phyloP scores from a whole-genome alignment of 1,140 invertebrate species.

The Bursaphelenchus mucronatus region DNA sequence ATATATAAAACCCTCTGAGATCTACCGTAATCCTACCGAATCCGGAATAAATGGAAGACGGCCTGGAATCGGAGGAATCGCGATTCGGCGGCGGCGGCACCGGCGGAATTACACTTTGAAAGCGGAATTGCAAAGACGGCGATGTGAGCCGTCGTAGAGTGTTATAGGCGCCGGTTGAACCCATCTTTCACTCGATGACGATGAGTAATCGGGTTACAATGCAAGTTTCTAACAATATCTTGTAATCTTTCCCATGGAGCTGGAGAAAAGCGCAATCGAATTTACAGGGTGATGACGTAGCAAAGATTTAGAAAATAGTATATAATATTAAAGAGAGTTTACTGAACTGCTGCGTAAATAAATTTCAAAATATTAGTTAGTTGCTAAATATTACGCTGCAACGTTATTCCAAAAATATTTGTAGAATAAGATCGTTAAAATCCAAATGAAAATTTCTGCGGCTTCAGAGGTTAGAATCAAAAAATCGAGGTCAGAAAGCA shows the following conservation, averaged over 20 bases:
- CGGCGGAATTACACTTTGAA: conserved; percentile 10
- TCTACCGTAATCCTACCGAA: too few relatives aligned
- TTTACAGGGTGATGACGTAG: neutral
- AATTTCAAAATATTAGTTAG: neutral
- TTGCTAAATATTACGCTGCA: too few relatives aligned
- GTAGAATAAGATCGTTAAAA: too few relatives aligned
- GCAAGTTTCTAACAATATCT: neutral
- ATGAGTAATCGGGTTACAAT: neutral
- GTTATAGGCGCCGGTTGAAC: conserved; percentile 5
- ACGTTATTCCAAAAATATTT: too few relatives aligned
- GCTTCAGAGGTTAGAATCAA: too few relatives aligned
- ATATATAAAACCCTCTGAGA: too few relatives aligned
- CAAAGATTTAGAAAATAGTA: neutral
- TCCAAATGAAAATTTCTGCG: too few relatives aligned
- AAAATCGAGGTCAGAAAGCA: too few relatives aligned
- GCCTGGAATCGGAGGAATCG: neutral
- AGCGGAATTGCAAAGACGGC: conserved; percentile 1
- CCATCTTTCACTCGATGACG: conserved; percentile 6
- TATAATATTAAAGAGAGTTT: neutral
- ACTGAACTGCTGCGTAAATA: neutral
- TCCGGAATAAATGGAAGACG: conserved; percentile 9
- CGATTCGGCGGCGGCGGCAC: neutral
- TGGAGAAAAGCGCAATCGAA: neutral
- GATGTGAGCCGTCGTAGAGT: conserved; percentile 16
- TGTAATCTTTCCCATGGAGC: neutral